phyloP scores from a whole-genome alignment of 2,888 invertebrate genomes.

The Onchidella celtica region DNA sequence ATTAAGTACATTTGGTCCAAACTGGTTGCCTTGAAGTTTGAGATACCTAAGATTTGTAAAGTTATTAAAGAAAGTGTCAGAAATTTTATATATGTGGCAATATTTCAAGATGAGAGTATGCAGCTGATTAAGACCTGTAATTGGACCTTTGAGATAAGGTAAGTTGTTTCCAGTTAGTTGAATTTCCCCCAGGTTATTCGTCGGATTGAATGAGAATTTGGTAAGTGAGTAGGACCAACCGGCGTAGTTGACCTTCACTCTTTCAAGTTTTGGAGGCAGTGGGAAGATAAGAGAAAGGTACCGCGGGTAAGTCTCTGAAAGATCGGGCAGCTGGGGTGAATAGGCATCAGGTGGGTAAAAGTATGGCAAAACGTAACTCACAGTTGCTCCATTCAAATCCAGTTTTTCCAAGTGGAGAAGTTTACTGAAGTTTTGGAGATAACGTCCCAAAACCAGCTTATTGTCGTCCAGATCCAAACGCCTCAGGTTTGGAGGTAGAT shows the following conservation, averaged over 20 bases:
- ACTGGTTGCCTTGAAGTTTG: slow-evolving; percentile 6
- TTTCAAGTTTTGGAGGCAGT: slow-evolving; percentile 31
- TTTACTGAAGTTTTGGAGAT: slow-evolving; percentile 11
- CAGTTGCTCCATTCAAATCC: not conserved
- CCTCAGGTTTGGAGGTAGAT: slow-evolving; percentile 12
- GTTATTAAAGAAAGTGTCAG: slow-evolving; percentile 8
- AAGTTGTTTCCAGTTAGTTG: slow-evolving; percentile 24
- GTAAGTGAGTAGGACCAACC: slow-evolving; percentile 24
- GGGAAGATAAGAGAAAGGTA: not conserved
- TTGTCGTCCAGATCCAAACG: slow-evolving; percentile 20
- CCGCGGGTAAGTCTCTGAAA: not conserved
- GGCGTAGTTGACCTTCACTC: not conserved
- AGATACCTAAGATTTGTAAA: slow-evolving; percentile 8
- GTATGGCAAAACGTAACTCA: not conserved
- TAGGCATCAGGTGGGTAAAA: not conserved
- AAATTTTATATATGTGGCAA: slow-evolving; percentile 11
- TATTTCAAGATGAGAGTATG: not conserved
- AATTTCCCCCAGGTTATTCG: slow-evolving; percentile 10
- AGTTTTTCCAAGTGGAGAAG: slow-evolving; percentile 13
- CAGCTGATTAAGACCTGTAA: slow-evolving; percentile 10
- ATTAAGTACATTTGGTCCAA: not conserved
- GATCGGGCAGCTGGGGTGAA: not conserved
- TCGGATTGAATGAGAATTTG: slow-evolving; percentile 10
- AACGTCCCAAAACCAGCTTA: slow-evolving; percentile 27
- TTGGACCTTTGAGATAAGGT: slow-evolving; percentile 5